Base-by-base conservation (phyloP, 2,888 invertebrate species). In the Hermaeophaga mercurialis region DNA sequence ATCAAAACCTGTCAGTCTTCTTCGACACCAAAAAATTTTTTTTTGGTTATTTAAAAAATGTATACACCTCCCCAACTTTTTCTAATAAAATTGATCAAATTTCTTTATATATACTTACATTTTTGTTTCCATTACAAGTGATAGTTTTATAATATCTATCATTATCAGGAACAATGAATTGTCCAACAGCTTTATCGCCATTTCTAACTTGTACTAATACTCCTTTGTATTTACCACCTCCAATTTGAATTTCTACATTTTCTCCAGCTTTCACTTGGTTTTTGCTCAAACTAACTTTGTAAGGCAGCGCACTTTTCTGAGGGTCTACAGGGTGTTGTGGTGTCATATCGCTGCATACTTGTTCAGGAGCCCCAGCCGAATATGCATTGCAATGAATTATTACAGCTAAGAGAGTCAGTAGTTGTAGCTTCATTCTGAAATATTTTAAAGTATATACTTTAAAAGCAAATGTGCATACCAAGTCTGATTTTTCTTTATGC, bases 181-280 rank as follows among this genome's bases (percentile, higher is more conserved):
- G 76, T 19, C 89, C 89, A 2, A 88, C 82, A 1, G 85, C 83
- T 49, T 82, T 80, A 54, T 82, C 78, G 4, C 82, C 80, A 3
- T 81, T 75, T 38, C 88, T 82, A 1, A 86, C 88, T 76, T 89
- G 86, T 55, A 88, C 71, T 56, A 89, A 76, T 70, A 86, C 82
- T 11, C 89, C 89, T 50, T 85, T 81, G 75, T 88, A 85, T 3
- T 74, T 68, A 49, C 83, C 84, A 49, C 84, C 84, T 9, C 73
- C 66, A 66, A 85, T 79, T 53, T 79, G 81, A 57, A 86, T 80
- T 54, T 82, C 78, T 69, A 84, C 75, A 73, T 79, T 73, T 75
- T 82, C 69, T 65, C 81, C 62, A 0, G 56, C 22, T 77, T 73
- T 71, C n/a, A 80, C 67, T 36, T 67, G 63, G 15, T 68, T 68